phyloP scores from a whole-genome alignment of 2,113 vertebrate genomes.

The Crotalus tigris region DNA sequence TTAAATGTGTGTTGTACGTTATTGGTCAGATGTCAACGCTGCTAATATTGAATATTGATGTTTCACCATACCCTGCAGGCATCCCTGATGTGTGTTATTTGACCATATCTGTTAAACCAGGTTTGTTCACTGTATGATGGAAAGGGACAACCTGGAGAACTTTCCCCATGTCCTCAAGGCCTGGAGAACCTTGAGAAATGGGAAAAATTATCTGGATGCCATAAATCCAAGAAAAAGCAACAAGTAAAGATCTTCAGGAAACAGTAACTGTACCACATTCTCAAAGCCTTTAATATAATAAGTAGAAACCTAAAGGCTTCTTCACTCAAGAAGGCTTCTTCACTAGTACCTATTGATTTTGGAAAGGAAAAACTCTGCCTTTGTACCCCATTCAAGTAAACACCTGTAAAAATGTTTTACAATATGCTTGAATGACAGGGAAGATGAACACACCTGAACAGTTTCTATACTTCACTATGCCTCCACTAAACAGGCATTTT shows the following conservation, averaged over 20 bases:
- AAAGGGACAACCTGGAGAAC: not conserved
- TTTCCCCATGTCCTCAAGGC: not conserved
- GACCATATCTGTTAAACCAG: not conserved
- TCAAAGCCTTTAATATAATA: not conserved
- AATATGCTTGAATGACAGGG: not conserved
- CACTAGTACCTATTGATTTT: not conserved
- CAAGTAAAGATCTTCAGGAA: not conserved
- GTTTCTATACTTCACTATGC: not conserved
- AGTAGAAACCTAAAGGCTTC: not conserved
- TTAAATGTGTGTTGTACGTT: not conserved
- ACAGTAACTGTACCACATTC: not conserved
- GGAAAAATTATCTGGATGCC: not conserved
- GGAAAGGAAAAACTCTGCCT: not conserved
- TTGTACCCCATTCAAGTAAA: not conserved
- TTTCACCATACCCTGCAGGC: not conserved
- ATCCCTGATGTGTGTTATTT: not conserved
- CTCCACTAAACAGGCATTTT: not conserved
- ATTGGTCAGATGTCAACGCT: not conserved
- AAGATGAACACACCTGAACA: not conserved
- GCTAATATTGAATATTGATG: not conserved
- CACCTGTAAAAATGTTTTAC: not conserved
- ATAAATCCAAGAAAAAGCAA: not conserved
- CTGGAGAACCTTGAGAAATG: not conserved
- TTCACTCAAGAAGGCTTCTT: not conserved
- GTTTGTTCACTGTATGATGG: not conserved